phyloP scores from a whole-genome alignment of 2,797 vertebrate species.

The Mormyrops boulengeri region DNA sequence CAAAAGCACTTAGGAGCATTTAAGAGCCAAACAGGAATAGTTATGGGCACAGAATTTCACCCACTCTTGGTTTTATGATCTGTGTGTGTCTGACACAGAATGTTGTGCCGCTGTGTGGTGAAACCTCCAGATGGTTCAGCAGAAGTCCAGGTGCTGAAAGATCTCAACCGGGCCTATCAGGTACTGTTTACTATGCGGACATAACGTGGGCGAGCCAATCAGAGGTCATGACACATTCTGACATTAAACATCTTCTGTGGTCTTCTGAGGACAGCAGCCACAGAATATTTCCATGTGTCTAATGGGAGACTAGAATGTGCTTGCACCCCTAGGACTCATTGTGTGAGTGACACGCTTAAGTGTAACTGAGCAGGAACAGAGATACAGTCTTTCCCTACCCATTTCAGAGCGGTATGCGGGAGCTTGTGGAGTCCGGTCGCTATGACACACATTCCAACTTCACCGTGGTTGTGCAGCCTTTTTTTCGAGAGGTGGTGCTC shows the following conservation, averaged over 20 bases:
- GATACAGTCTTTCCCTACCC: not conserved
- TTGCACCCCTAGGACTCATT: not conserved
- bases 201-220: not conserved
- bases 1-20: too few relatives aligned
- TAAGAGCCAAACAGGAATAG: not conserved
- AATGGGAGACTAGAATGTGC: not conserved
- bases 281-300: not conserved
- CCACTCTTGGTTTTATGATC: not conserved
- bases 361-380: not conserved
- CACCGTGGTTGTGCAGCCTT: conserved; percentile 81
- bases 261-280: not conserved
- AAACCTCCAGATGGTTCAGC: conserved; percentile 57
- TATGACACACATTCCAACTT: conserved; percentile 79
- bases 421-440: conserved; percentile 70
- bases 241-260: not conserved
- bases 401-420: conserved; percentile 57
- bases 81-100: conserved; percentile 46
- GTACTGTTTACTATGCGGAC: conserved; percentile 46
- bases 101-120: conserved; percentile 75
- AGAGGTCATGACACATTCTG: not conserved
- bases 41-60: not conserved
- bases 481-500: conserved; percentile 58
- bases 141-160: conserved; percentile 59
- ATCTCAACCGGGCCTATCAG: conserved; percentile 71
- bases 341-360: not conserved